Conservation (phyloP, 2,888 invertebrate genomes). For the Cerceris rybyensis region DNA sequence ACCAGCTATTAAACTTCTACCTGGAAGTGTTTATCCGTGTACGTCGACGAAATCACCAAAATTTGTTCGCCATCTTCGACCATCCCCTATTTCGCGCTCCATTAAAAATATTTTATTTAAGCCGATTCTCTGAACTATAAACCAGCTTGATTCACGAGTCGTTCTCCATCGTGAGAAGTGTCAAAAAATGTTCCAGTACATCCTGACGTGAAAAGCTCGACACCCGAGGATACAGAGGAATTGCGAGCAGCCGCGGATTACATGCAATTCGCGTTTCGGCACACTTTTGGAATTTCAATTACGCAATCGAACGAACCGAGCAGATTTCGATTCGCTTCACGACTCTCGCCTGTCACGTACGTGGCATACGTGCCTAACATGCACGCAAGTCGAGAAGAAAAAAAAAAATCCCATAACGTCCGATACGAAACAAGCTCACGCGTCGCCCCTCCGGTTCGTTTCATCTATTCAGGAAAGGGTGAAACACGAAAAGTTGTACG, state of each 20-base stretch:
- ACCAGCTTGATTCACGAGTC: not conserved
- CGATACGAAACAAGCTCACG: conserved; percentile 16
- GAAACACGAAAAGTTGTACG: conserved; percentile 1
- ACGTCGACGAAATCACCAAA: not conserved
- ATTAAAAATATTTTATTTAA: conserved; percentile 19
- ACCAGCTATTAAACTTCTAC: conserved; percentile 31
- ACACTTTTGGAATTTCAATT: conserved; percentile 53
- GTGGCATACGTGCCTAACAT: conserved; percentile 51
- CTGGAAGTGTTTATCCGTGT: conserved; percentile 28
- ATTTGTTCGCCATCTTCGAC: not conserved
- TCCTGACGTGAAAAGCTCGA: not conserved
- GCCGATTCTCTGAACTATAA: not conserved
- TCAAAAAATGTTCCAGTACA: not conserved
- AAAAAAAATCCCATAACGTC: conserved; percentile 41
- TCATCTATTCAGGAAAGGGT: conserved; percentile 15
- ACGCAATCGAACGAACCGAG: conserved; percentile 13
- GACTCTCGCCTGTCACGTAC: conserved; percentile 53
- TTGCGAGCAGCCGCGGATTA: conserved; percentile 12
- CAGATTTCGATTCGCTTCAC: conserved; percentile 48
- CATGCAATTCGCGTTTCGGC: conserved; percentile 5
- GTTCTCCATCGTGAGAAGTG: not conserved
- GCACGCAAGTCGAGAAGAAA: conserved; percentile 17
- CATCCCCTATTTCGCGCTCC: conserved; percentile 10
- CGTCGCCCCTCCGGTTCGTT: conserved; percentile 23
- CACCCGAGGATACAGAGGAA: conserved; percentile 3